A percentile compares a stretch with the other conserved stretches of the same genome.
Evolutionary conservation across 2,888 invertebrate species (phyloP).

Genomic region (Drosophila neonasuta): DNA sequence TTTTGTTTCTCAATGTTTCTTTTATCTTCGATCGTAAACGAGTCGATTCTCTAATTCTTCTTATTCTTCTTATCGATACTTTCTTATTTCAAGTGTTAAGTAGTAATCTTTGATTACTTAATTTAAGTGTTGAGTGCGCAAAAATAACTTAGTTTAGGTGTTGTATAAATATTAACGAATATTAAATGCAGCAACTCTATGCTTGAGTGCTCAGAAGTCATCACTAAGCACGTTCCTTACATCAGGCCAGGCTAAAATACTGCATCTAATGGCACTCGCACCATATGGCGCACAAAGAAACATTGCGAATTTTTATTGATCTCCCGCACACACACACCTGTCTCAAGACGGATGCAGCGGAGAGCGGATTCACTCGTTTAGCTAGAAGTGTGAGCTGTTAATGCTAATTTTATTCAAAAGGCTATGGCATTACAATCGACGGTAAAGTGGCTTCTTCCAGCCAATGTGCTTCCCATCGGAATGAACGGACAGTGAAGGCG

Average conservation of each 20-base stretch:
- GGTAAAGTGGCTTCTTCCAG: constrained; percentile 21
- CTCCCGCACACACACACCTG: constrained; percentile 57
- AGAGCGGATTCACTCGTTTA: constrained; percentile 29
- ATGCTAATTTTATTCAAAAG: constrained; percentile 78
- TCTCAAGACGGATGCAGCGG: constrained; percentile 18
- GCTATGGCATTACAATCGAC: constrained; percentile 68
- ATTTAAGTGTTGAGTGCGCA: too few species aligned
- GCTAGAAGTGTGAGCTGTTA: constrained; percentile 48
- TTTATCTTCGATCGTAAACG: too few species aligned
- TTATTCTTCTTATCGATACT: too few species aligned
- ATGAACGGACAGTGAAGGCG: constrained; percentile 22
- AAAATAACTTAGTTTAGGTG: too few species aligned
- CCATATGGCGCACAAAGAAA: constrained; percentile 59
- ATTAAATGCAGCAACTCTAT: too few species aligned
- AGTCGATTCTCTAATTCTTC: too few species aligned
- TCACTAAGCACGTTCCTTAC: too few species aligned
- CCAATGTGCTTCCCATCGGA: constrained; percentile 25
- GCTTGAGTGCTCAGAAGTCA: too few species aligned
- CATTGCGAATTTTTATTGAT: constrained; percentile 75
- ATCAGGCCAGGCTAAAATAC: neutral
- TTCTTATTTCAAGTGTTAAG: too few species aligned
- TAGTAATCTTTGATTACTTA: too few species aligned
- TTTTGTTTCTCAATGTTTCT: too few species aligned
- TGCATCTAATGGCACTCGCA: constrained; percentile 55
- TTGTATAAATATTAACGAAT: too few species aligned